Evolutionary conservation across 1,140 invertebrate species (phyloP).

Genomic region (Oryctes rhinoceros): DNA sequence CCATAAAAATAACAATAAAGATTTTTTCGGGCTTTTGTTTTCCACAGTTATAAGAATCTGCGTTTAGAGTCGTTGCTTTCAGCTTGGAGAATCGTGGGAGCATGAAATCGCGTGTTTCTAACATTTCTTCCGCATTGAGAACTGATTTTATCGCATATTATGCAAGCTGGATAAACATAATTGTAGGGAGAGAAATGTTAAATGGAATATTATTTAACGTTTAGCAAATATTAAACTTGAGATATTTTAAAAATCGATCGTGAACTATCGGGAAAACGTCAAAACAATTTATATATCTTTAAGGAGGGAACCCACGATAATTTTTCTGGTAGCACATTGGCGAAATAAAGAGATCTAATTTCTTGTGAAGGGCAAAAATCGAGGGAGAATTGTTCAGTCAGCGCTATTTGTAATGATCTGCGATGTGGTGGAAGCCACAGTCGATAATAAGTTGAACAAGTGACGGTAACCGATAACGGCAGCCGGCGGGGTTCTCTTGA

Average conservation of each 20-base stretch:
- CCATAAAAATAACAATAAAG: not conserved
- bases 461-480: constrained; percentile 39
- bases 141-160: too few species aligned
- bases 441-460: constrained; percentile 40
- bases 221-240: not conserved
- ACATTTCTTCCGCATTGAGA: too few species aligned
- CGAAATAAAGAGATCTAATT: constrained; percentile 26
- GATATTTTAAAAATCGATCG: not conserved
- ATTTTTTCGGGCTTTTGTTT: not conserved
- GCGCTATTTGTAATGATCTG: constrained; percentile 40
- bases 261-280: not conserved
- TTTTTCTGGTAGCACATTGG: constrained; percentile 21
- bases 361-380: constrained; percentile 18
- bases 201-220: not conserved
- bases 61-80: not conserved
- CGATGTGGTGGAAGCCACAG: constrained; percentile 21
- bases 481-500: constrained; percentile 30
- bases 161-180: too few species aligned
- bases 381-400: constrained; percentile 38
- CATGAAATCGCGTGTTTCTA: too few species aligned
- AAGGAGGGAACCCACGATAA: not conserved
- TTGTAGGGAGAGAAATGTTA: not conserved
- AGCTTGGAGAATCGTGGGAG: not conserved
- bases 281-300: not conserved
- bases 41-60: not conserved